Percentiles rank a stretch among this genome's conserved stretches.
phyloP scores from a whole-genome alignment of 2,888 invertebrate genomes.

The Platycnemis pennipes region DNA sequence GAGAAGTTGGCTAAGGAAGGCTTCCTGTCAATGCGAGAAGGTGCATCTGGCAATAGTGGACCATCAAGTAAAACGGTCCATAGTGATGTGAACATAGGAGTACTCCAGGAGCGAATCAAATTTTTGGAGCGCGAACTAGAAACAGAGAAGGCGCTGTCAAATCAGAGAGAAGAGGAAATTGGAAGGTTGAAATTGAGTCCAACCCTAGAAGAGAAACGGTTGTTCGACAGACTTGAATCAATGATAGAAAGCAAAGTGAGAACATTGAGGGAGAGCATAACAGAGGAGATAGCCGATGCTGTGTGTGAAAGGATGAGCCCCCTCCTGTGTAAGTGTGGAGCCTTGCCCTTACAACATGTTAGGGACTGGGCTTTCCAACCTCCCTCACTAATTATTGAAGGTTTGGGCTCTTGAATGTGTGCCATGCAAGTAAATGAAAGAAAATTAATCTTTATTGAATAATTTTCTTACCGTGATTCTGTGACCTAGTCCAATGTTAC shows the following conservation, averaged over 20 bases:
- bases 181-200: no score
- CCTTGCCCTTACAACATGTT: neutral
- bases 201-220: neutral
- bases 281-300: neutral
- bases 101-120: neutral
- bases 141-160: neutral
- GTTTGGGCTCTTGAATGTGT: neutral
- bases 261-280: neutral
- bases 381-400: neutral
- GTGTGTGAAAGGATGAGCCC: neutral
- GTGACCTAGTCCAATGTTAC: no score
- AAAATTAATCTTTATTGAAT: no score
- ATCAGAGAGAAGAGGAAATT: neutral
- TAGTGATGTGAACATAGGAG: neutral
- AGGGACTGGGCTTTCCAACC: neutral
- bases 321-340: neutral
- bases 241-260: neutral
- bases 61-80: neutral
- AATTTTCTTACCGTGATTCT: no score
- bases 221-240: neutral
- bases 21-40: neutral
- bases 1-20: neutral
- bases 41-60: neutral
- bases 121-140: neutral
- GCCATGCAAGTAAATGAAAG: no score